These are phyloP conservation scores for Cryptus viduatorius DNA, from an alignment of 2,888 invertebrate species.

Conservation along the genomic window DNA sequence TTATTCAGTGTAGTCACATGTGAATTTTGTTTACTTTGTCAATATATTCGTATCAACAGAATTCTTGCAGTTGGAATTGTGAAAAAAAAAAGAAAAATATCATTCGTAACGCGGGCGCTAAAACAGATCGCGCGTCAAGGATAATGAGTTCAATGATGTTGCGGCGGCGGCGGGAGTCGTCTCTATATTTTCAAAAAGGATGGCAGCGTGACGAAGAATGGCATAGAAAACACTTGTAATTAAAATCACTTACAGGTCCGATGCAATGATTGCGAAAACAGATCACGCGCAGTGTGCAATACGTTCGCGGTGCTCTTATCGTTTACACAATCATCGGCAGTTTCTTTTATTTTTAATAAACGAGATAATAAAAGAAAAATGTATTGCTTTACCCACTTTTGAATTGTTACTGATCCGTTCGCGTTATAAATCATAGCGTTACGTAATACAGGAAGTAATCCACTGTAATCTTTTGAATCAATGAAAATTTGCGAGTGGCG, in stretches of 20 bases:
- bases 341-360: background rate
- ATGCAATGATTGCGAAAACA: background rate
- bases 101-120: background rate
- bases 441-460: background rate
- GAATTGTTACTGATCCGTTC: background rate
- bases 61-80: background rate
- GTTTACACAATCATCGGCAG: background rate
- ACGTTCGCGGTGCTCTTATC: background rate
- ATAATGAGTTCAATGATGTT: background rate
- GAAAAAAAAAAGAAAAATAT: background rate
- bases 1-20: conserved; percentile 83
- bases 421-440: background rate
- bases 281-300: background rate
- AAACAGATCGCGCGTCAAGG: background rate
- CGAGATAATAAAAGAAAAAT: background rate
- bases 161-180: no score
- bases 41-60: background rate
- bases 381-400: background rate
- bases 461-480: no score
- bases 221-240: background rate
- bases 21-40: conserved; percentile 88
- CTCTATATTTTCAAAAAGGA: no score
- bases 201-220: no score
- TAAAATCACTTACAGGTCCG: background rate
- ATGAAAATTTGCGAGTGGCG: no score